phyloP scores from a whole-genome alignment of 2,888 invertebrate species.

The Brenthis daphne region DNA sequence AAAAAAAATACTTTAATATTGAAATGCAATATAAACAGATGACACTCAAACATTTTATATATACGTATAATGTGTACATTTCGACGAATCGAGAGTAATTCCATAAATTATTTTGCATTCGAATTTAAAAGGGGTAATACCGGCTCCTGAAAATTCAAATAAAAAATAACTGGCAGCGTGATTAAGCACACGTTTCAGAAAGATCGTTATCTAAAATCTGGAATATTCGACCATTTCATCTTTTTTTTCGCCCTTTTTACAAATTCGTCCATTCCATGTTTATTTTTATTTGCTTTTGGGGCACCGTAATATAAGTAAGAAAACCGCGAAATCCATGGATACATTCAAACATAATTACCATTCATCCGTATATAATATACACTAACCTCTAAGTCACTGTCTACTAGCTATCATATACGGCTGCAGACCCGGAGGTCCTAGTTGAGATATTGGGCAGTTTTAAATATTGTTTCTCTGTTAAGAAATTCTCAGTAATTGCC shows the following conservation, averaged over 20 bases:
- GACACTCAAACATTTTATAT: background rate
- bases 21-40: no score
- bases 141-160: slow-evolving; percentile 15
- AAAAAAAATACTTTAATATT: no score
- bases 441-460: no score
- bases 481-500: no score
- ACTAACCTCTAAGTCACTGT: no score
- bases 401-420: no score
- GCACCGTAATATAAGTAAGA: slow-evolving; percentile 25
- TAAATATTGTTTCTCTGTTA: no score
- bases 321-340: slow-evolving; percentile 8
- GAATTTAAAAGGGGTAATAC: slow-evolving; percentile 18
- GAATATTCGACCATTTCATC: slow-evolving; percentile 37
- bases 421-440: no score
- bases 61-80: background rate
- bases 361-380: no score
- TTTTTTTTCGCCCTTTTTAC: slow-evolving; percentile 34
- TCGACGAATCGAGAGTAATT: background rate
- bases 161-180: slow-evolving; percentile 30
- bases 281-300: slow-evolving; percentile 38
- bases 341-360: background rate
- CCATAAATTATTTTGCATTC: slow-evolving; percentile 19
- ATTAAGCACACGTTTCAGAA: slow-evolving; percentile 43
- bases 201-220: slow-evolving; percentile 44
- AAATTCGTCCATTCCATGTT: slow-evolving; percentile 28